Evolutionary conservation across 2,797 vertebrate species (phyloP).

Genomic region (Peromyscus melanophrys): DNA sequence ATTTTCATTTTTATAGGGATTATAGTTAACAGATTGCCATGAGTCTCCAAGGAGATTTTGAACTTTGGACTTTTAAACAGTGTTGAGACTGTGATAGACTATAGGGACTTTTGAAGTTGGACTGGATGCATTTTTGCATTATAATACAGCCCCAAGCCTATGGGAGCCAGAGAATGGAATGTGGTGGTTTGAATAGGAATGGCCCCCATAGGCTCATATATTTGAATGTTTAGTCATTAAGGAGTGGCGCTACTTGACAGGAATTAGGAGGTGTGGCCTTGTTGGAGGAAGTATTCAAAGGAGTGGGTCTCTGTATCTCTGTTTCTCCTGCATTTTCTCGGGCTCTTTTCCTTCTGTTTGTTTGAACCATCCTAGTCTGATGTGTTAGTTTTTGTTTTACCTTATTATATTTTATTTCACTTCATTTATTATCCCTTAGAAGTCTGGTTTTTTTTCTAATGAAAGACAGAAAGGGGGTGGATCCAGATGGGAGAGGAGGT

Average conservation of each 20-base stretch:
- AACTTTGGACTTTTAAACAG: background rate
- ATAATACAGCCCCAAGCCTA: background rate
- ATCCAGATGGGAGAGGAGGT: background rate
- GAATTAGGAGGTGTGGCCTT: background rate
- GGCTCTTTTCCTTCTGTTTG: background rate
- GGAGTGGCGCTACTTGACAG: background rate
- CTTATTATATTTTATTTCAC: background rate
- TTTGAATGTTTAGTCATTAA: background rate
- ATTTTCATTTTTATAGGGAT: background rate
- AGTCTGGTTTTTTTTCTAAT: background rate
- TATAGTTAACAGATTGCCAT: background rate
- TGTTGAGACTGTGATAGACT: background rate
- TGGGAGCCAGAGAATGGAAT: background rate
- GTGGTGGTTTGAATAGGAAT: background rate
- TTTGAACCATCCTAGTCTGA: background rate
- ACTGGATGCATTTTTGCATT: background rate
- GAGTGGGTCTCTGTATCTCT: background rate
- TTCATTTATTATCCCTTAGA: background rate
- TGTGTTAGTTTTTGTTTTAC: background rate
- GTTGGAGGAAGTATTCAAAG: background rate
- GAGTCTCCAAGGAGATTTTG: background rate
- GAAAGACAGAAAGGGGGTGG: background rate
- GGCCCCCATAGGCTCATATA: background rate
- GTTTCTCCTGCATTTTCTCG: background rate
- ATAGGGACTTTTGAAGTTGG: background rate